Percentiles rank a stretch among this genome's conserved stretches.
These are phyloP conservation scores for Chelonoidis abingdonii DNA, from an alignment of 2,113 vertebrate genomes.

Conservation along the genomic window DNA sequence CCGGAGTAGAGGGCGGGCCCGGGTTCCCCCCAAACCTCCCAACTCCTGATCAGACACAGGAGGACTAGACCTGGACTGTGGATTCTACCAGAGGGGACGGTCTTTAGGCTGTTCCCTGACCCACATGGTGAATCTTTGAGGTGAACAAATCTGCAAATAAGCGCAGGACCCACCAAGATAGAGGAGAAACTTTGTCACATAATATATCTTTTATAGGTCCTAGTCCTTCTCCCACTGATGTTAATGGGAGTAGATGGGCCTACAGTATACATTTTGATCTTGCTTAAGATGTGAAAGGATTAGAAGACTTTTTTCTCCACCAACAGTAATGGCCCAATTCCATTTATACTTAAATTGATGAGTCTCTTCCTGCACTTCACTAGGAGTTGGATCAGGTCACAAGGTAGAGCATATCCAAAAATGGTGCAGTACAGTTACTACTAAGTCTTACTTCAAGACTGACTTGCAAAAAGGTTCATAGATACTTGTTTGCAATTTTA, in stretches of 20 bases:
- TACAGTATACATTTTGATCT: neutral
- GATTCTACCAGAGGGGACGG: too few relatives aligned
- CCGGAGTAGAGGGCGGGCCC: too few relatives aligned
- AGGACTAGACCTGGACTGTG: too few relatives aligned
- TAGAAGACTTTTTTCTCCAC: neutral
- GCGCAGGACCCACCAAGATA: too few relatives aligned
- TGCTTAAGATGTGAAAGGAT: neutral
- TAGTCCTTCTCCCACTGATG: neutral
- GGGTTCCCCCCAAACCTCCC: too few relatives aligned
- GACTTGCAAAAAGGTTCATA: slow-evolving; percentile 17
- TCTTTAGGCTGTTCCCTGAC: too few relatives aligned
- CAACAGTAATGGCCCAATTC: accelerated
- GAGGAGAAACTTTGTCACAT: too few relatives aligned
- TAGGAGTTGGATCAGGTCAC: neutral
- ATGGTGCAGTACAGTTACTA: neutral
- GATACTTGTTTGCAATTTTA: slow-evolving; percentile 33
- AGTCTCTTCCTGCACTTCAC: neutral
- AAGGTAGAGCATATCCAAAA: neutral
- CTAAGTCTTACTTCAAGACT: neutral
- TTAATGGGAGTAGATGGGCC: neutral
- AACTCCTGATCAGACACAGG: too few relatives aligned
- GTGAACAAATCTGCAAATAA: too few relatives aligned
- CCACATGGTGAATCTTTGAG: too few relatives aligned
- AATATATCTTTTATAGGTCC: neutral
- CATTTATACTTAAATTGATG: neutral